Evolutionary conservation across 2,888 invertebrate species (phyloP), one percentile per base, ranked within the genome.

Genomic region (Xiphydria camelus): DNA sequence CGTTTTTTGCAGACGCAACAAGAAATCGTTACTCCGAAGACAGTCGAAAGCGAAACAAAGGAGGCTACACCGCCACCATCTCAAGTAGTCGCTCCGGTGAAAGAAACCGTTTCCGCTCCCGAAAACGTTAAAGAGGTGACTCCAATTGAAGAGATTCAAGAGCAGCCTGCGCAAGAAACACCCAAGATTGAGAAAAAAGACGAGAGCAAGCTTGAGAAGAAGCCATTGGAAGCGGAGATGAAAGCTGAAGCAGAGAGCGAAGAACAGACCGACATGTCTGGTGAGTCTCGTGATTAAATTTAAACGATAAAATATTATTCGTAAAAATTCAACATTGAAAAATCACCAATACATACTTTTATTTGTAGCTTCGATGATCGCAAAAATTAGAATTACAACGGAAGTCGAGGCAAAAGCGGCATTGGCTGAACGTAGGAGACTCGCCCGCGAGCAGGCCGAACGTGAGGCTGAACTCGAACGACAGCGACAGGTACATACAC

Each of bases 391-490:
- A 57, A 91, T 93, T 57, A 91, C 88, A 6, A 93, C 93, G 2
- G 94, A 93, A 77, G 94, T 92, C 74, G 87, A 94, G 73, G 95
- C 95, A 5, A 95, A 94, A 77, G 94, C 94, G 12, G 94, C 94
- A 43, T 78, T 96, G 44, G 94, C 95, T 1, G 95, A 95, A 79
- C 82, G 92, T 50, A 80, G 95, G 55, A 82, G 93, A 46, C 79
- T 91, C 48, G 94, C 94, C 7, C 78, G 95, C 12, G 95, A 94
- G 77, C 94, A 94, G 75, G 89, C 94, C 7, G 95, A 96, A 79
- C 77, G 87, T 47, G 91, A 92, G 76, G 94, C 94, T 2, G 93
- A 94, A 74, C 77, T 88, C 37, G 94, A 94, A 77, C 80, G 89
- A 59, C 80, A 79, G 61, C 76, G 82, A 73, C 75, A 78, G 71